These are phyloP conservation scores for Pan paniscus DNA, from an alignment of 2,113 vertebrate species.

Conservation along the genomic window DNA sequence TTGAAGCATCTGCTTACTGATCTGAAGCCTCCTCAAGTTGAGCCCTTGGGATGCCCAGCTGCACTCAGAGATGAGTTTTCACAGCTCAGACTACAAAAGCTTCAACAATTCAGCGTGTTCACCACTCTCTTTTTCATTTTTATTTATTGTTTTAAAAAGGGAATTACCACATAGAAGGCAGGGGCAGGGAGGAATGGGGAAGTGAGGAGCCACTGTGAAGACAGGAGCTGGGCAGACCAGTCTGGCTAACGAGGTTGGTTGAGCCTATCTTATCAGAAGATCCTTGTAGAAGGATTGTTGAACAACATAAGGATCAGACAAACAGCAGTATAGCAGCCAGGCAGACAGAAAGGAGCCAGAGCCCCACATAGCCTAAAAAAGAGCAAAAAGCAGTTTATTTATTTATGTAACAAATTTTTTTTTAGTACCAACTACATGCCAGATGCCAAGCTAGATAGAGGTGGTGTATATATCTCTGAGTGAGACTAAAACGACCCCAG, in stretches of 20 bases:
- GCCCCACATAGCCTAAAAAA: background rate
- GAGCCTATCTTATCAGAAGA: background rate
- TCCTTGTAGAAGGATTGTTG: background rate
- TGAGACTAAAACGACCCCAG: background rate
- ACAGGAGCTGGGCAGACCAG: background rate
- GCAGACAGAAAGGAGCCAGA: background rate
- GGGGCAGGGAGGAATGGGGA: background rate
- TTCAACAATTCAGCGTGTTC: background rate
- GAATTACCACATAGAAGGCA: background rate
- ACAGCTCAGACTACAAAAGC: background rate
- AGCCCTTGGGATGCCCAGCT: background rate
- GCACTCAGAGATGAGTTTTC: background rate
- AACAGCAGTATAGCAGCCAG: background rate
- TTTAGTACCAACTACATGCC: background rate
- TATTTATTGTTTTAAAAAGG: background rate
- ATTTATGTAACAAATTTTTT: background rate
- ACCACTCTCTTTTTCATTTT: background rate
- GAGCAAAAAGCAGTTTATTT: background rate
- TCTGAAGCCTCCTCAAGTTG: background rate
- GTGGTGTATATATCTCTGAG: background rate
- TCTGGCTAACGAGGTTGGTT: background rate
- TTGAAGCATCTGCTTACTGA: background rate
- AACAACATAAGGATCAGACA: background rate
- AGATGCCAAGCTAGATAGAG: background rate
- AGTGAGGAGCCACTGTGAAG: background rate